Evolutionary conservation across 2,888 invertebrate species (phyloP), one percentile per base, ranked within the genome.

Genomic region (Aspidiotus destructor): DNA sequence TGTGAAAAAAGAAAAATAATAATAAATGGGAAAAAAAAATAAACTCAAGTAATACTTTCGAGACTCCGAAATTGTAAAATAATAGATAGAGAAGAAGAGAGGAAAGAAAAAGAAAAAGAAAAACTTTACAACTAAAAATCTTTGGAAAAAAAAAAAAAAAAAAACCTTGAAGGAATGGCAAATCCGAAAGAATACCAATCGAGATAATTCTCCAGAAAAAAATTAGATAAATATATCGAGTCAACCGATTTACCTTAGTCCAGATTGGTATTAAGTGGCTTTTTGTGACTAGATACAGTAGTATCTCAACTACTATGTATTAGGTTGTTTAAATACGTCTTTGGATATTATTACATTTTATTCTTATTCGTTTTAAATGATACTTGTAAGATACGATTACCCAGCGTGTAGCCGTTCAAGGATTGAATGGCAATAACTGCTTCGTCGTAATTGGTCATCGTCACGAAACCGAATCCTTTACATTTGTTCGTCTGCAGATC

Each of bases 361-460:
- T 88, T 88, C 82, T 89, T 89, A 81, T 89, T 89, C 77, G 89
- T 92, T 85, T 95, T 95, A 86, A 95, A 94, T 81, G 93, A 94
- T 81, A 97, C 95, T 83, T 96, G 96, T 77, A 96, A 85, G 75
- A 94, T 92, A 75, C 96, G 87, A 80, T 93, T 94, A 76, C 92
- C 93, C 76, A 97, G 84, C 75, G 92, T 91, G 81, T 94, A 95
- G 76, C 96, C 96, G 80, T 97, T 96, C 77, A 97, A 83, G 73
- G 92, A 92, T 80, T 94, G 92, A 77, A 96, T 96, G 74, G 97
- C 96, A 75, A 93, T 90, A 72, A 94, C 87, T 71, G 96, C 93
- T 80, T 97, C 96, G 76, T 96, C 95, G 78, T 97, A 96, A 80
- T 95, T 94, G 78, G 94, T 94, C 96, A 97, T 97, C 73, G 95